Percentiles rank a stretch among this genome's conserved stretches.
phyloP scores from a whole-genome alignment of 2,888 invertebrate species.

The Acanthococcus lagerstroemiae region DNA sequence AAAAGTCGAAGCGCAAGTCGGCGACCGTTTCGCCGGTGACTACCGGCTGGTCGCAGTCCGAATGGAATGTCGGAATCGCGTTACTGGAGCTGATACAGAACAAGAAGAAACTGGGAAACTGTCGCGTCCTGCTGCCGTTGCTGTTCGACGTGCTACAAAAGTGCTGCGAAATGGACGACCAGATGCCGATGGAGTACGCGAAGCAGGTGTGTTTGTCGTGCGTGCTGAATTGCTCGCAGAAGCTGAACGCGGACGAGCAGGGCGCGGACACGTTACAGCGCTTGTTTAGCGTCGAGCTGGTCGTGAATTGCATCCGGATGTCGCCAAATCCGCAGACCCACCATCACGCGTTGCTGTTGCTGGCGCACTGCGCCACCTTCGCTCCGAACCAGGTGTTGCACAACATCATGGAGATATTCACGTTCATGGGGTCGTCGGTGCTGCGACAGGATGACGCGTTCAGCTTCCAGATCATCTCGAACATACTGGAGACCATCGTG shows the following conservation, averaged over 20 bases:
- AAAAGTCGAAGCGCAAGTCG: not conserved
- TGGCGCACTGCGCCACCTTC: slow-evolving; percentile 66
- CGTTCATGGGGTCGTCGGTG: slow-evolving; percentile 92
- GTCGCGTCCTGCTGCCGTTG: slow-evolving; percentile 56
- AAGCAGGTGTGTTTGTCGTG: slow-evolving; percentile 75
- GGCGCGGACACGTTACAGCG: slow-evolving; percentile 40
- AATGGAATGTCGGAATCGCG: slow-evolving; percentile 71
- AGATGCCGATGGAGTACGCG: slow-evolving; percentile 71
- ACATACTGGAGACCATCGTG: slow-evolving; percentile 79
- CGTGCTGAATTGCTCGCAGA: slow-evolving; percentile 60
- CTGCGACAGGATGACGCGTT: slow-evolving; percentile 88
- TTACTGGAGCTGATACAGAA: slow-evolving; percentile 74
- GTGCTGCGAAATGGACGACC: slow-evolving; percentile 71
- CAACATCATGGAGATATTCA: slow-evolving; percentile 93
- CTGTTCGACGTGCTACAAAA: slow-evolving; percentile 69
- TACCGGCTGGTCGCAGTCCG: slow-evolving; percentile 45
- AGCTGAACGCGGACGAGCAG: slow-evolving; percentile 44
- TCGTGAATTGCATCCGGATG: slow-evolving; percentile 79
- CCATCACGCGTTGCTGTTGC: slow-evolving; percentile 76
- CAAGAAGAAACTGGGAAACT: slow-evolving; percentile 65
- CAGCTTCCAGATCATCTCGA: slow-evolving; percentile 84
- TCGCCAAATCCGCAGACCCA: slow-evolving; percentile 93
- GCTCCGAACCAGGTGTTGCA: slow-evolving; percentile 77
- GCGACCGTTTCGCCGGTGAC: not conserved
- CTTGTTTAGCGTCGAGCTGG: slow-evolving; percentile 56